These are phyloP conservation scores for Agelas oroides DNA, from an alignment of 37 sponge, comb jelly and placozoan species.

Conservation along the genomic window DNA sequence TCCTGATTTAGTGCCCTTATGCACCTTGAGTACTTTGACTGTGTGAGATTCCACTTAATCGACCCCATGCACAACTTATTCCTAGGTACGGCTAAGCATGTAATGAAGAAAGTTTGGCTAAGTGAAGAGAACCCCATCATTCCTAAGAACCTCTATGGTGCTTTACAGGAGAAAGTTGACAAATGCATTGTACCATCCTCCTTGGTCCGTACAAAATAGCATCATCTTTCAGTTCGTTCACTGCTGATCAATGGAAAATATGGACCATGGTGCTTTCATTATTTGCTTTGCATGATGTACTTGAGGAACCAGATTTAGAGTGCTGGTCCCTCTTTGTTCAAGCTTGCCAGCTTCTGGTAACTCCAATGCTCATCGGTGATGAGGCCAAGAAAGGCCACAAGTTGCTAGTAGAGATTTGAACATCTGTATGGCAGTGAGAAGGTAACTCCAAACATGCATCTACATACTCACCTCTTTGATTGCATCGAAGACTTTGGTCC, in stretches of 20 bases:
- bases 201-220: conserved; percentile 45
- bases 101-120: conserved; percentile 32
- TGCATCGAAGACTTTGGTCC: conserved; percentile 64
- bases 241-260: conserved; percentile 69
- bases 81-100: conserved; percentile 52
- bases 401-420: conserved; percentile 33
- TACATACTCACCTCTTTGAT: conserved; percentile 43
- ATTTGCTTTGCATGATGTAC: conserved; percentile 15
- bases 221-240: conserved; percentile 44
- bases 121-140: conserved; percentile 27
- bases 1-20: conserved; percentile 27
- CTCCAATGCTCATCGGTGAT: conserved; percentile 1
- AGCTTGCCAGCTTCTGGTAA: conserved; percentile 42
- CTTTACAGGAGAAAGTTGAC: too few species aligned
- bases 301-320: conserved; percentile 12
- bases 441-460: conserved; percentile 66
- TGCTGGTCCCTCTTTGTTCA: conserved; percentile 73
- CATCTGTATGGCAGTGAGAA: conserved; percentile 45
- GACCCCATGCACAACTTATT: conserved; percentile 67
- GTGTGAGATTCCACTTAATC: conserved; percentile 5
- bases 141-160: background rate
- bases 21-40: conserved; percentile 48
- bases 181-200: conserved; percentile 9
- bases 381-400: conserved; percentile 18
- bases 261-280: conserved; percentile 46